A percentile compares a stretch with the other conserved stretches of the same genome.
These are phyloP conservation scores for Micrasema minimum DNA, from an alignment of 1,140 invertebrate species.

Conservation along the genomic window DNA sequence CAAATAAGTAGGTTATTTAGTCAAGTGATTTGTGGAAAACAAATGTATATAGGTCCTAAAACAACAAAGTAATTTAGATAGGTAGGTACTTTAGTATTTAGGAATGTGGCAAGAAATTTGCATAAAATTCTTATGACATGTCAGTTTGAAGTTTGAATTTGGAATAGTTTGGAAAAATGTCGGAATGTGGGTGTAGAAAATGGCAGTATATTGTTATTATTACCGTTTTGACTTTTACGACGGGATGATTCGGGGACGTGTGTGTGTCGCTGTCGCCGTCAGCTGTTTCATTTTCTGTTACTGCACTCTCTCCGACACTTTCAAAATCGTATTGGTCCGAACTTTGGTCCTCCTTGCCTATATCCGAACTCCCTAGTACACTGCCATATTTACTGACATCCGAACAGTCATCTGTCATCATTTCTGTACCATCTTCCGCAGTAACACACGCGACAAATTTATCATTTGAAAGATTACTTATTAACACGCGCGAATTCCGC, in stretches of 20 bases:
- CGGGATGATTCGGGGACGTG: constrained; percentile 25
- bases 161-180: not conserved
- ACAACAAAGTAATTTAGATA: too few relatives aligned
- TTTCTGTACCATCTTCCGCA: constrained; percentile 45
- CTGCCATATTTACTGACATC: constrained; percentile 42
- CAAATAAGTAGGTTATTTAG: too few relatives aligned
- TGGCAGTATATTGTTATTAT: not conserved
- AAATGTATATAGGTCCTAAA: too few relatives aligned
- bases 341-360: constrained; percentile 45
- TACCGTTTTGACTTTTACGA: constrained; percentile 53
- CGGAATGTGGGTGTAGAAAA: not conserved
- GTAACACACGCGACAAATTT: constrained; percentile 32
- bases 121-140: too few relatives aligned
- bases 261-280: constrained; percentile 38
- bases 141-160: too few relatives aligned
- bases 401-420: constrained; percentile 48
- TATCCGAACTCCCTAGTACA: constrained; percentile 29
- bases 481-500: constrained; percentile 16
- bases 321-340: constrained; percentile 48
- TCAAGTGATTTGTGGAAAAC: too few relatives aligned
- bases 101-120: too few relatives aligned
- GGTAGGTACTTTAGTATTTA: too few relatives aligned
- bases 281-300: constrained; percentile 42
- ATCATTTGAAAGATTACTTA: constrained; percentile 20
- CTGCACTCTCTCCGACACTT: constrained; percentile 27